Conservation (phyloP, 2,888 invertebrate species). For the Hyalella azteca region DNA sequence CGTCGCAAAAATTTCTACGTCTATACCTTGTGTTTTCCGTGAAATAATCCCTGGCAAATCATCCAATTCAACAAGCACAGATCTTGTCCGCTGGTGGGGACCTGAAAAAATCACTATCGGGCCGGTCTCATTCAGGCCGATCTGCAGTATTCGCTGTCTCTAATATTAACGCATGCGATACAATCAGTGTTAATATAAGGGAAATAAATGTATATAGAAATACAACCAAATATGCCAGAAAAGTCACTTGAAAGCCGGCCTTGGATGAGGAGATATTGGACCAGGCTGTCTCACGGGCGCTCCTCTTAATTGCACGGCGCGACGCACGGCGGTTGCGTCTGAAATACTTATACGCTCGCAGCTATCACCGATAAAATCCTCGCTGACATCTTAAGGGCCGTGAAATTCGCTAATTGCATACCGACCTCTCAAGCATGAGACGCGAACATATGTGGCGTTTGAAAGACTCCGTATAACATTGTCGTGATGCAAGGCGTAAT, state of each 20-base stretch:
- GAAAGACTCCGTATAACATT: not conserved
- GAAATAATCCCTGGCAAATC: too few relatives aligned
- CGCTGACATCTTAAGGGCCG: not conserved
- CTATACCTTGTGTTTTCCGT: too few relatives aligned
- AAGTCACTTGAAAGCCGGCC: not conserved
- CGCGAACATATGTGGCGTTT: not conserved
- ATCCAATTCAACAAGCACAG: too few relatives aligned
- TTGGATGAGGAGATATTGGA: not conserved
- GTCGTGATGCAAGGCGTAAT: not conserved
- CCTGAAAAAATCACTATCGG: too few relatives aligned
- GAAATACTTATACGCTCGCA: not conserved
- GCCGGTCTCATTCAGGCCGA: too few relatives aligned
- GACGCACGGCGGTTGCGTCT: not conserved
- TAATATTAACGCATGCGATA: not conserved
- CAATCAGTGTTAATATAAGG: not conserved
- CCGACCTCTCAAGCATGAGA: not conserved
- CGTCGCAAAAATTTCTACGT: too few relatives aligned
- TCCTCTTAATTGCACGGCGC: not conserved
- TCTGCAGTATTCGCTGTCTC: not conserved
- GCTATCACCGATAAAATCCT: not conserved
- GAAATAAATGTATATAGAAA: not conserved
- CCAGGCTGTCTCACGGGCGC: not conserved
- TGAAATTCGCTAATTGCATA: constrained; percentile 24
- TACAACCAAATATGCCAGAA: not conserved
- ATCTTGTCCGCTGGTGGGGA: too few relatives aligned